These are phyloP conservation scores for Palaemon carinicauda DNA, from an alignment of 1,140 invertebrate genomes.

Conservation along the genomic window DNA sequence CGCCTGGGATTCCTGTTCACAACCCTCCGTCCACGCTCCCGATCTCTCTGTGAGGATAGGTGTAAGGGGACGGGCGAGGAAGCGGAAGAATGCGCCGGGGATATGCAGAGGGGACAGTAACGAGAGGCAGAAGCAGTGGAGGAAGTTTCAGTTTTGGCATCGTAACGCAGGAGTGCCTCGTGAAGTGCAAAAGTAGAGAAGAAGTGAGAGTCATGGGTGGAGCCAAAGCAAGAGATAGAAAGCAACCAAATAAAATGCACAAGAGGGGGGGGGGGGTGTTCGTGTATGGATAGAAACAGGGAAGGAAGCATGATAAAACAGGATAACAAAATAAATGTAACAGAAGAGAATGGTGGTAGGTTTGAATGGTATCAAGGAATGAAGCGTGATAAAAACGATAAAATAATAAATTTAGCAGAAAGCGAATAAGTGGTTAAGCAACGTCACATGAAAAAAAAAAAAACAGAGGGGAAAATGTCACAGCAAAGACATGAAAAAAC, in stretches of 20 bases:
- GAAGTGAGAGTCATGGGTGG: neutral
- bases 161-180: neutral
- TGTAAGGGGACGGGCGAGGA: neutral
- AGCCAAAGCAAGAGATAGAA: neutral
- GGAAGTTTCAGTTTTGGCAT: neutral
- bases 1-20: constrained; percentile 26
- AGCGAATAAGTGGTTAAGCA: neutral
- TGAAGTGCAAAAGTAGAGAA: neutral
- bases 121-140: neutral
- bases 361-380: neutral
- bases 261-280: neutral
- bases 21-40: constrained; percentile 27
- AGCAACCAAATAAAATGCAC: neutral
- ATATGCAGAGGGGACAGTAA: neutral
- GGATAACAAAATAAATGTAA: no score
- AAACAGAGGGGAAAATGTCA: neutral
- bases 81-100: neutral
- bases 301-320: neutral
- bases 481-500: neutral
- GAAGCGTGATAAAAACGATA: no score
- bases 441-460: neutral
- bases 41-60: constrained; percentile 39
- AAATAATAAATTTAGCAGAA: no score
- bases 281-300: neutral
- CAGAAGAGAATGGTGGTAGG: neutral